Percentiles rank a stretch among this genome's conserved stretches.
These are phyloP conservation scores for Psittacus erithacus DNA, from an alignment of 2,113 vertebrate species.

Conservation along the genomic window DNA sequence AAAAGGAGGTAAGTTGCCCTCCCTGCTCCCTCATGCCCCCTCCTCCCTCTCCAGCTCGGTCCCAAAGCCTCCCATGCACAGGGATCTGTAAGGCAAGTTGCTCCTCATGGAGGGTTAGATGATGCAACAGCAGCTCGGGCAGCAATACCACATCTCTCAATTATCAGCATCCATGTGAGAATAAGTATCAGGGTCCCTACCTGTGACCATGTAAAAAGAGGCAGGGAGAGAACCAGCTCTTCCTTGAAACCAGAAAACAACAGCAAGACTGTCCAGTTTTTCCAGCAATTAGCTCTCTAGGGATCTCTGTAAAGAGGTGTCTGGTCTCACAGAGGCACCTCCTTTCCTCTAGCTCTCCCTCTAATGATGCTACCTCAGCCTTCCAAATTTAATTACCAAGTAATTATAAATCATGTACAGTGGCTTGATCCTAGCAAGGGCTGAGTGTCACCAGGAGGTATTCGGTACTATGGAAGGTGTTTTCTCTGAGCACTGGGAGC, in stretches of 20 bases:
- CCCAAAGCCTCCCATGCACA: background rate
- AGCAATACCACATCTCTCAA: background rate
- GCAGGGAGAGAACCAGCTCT: background rate
- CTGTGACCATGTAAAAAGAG: background rate
- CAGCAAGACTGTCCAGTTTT: background rate
- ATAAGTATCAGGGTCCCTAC: background rate
- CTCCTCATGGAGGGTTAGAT: background rate
- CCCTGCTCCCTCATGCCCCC: background rate
- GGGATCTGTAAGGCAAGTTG: background rate
- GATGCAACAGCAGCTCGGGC: background rate
- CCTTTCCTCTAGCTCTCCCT: background rate
- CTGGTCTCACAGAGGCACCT: background rate
- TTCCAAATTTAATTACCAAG: constrained; percentile 52
- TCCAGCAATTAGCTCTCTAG: background rate
- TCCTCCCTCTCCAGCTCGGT: background rate
- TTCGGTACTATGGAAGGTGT: background rate
- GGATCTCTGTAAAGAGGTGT: background rate
- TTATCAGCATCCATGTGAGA: background rate
- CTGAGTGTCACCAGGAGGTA: background rate
- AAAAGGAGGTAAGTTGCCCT: background rate
- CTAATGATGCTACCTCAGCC: background rate
- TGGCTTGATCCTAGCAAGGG: background rate
- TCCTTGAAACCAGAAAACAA: background rate
- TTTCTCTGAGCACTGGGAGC: background rate
- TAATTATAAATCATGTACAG: background rate